Conservation (phyloP, 2,888 invertebrate genomes). For the Hydroisotoma schaefferi region DNA sequence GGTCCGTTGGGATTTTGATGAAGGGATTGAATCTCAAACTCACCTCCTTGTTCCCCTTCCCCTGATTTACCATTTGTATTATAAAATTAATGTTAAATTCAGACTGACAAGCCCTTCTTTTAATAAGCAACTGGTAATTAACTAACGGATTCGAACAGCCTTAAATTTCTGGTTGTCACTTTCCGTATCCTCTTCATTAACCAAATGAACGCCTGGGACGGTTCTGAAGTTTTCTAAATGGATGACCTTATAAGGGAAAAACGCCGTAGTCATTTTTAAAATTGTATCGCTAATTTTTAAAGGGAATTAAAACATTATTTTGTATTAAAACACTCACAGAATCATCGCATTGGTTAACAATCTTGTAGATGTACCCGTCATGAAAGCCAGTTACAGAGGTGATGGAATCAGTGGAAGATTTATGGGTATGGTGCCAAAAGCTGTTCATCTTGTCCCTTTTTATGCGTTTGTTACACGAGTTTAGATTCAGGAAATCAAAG, state of each 20-base stretch:
- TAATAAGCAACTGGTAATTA: too few species aligned
- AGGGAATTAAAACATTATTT: background rate
- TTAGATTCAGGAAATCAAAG: background rate
- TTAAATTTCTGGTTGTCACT: conserved; percentile 6
- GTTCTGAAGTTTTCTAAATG: conserved; percentile 7
- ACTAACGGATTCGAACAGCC: conserved; percentile 6
- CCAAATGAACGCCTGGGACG: background rate
- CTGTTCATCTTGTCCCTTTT: conserved; percentile 7
- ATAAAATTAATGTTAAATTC: background rate
- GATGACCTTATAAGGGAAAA: conserved; percentile 2
- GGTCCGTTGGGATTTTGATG: conserved; percentile 10
- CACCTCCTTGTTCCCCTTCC: conserved; percentile 13
- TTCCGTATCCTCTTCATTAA: conserved; percentile 9
- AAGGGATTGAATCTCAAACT: conserved; percentile 10
- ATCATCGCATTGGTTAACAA: conserved; percentile 13
- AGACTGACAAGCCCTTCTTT: too few species aligned
- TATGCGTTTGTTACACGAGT: too few species aligned
- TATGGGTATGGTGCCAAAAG: conserved; percentile 11
- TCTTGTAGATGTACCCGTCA: conserved; percentile 15
- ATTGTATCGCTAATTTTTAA: background rate
- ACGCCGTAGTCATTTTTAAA: background rate
- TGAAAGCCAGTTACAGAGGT: conserved; percentile 14
- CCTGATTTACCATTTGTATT: background rate
- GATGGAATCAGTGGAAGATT: conserved; percentile 8
- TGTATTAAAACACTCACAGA: background rate